Percentiles rank a stretch among this genome's conserved stretches.
phyloP scores from a whole-genome alignment of 2,888 invertebrate species.

The Phoenoteleia sp. region DNA sequence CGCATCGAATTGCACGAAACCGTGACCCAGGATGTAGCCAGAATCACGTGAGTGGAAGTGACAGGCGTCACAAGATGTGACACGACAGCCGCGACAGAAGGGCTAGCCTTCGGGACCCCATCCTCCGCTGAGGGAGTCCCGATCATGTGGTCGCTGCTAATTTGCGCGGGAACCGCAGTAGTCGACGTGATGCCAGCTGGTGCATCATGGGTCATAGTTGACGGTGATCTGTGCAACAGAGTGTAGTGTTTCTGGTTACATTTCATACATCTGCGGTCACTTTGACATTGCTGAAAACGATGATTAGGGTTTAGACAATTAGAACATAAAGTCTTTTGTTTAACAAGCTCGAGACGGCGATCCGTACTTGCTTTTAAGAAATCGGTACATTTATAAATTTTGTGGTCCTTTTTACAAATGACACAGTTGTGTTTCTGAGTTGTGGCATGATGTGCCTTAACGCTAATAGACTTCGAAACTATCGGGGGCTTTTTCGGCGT shows the following conservation, averaged over 20 bases:
- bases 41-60: background rate
- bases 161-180: too few species aligned
- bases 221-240: background rate
- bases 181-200: too few species aligned
- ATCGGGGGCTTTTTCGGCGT: background rate
- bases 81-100: too few species aligned
- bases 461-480: background rate
- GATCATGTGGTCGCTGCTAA: too few species aligned
- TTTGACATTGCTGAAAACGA: background rate
- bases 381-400: too few species aligned
- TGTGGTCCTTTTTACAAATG: too few species aligned
- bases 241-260: background rate
- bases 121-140: background rate
- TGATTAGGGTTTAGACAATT: background rate
- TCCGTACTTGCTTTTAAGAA: too few species aligned
- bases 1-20: constrained; percentile 9
- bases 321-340: background rate
- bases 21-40: constrained; percentile 23
- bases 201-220: too few species aligned
- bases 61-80: background rate
- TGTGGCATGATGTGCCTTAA: background rate
- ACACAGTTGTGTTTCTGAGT: too few species aligned
- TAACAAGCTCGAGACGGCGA: background rate
- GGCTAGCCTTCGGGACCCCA: too few species aligned
- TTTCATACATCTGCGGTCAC: background rate